A percentile compares a stretch with the other conserved stretches of the same genome.
Evolutionary conservation across 2,888 invertebrate genomes (phyloP).

Genomic region (Rhagophthalmus giganteus): DNA sequence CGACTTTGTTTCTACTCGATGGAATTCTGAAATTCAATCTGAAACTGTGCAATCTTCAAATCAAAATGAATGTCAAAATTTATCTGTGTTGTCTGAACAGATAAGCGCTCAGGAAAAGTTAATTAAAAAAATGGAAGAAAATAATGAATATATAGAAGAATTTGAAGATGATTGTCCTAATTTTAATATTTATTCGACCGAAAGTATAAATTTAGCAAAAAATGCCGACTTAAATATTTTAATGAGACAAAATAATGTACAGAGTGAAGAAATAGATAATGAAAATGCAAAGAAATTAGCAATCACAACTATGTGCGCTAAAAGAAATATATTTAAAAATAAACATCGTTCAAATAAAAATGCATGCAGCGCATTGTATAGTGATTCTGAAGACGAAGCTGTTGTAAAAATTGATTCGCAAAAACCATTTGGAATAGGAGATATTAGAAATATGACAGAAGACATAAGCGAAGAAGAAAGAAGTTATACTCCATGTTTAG

Average conservation of each 20-base stretch:
- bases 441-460: slow-evolving; percentile 61
- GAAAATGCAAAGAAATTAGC: slow-evolving; percentile 1
- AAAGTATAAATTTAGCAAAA: slow-evolving; percentile 74
- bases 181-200: slow-evolving; percentile 81
- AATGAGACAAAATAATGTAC: slow-evolving; percentile 3
- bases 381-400: slow-evolving; percentile 53
- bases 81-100: slow-evolving; percentile 26
- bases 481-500: slow-evolving; percentile 73
- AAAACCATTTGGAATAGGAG: slow-evolving; percentile 45
- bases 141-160: slow-evolving; percentile 61
- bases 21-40: slow-evolving; percentile 42
- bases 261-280: not conserved
- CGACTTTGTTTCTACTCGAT: slow-evolving; percentile 13
- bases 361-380: slow-evolving; percentile 41
- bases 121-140: slow-evolving; percentile 59
- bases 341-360: slow-evolving; percentile 1
- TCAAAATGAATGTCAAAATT: slow-evolving; percentile 27
- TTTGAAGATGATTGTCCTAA: slow-evolving; percentile 77
- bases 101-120: slow-evolving; percentile 49
- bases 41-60: slow-evolving; percentile 45
- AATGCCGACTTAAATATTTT: slow-evolving; percentile 51
- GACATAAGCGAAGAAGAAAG: slow-evolving; percentile 69
- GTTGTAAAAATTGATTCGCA: slow-evolving; percentile 42
- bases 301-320: slow-evolving; percentile 14
- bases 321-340: not conserved